These are phyloP conservation scores for Pelosia muscerda DNA, from an alignment of 2,888 invertebrate species.

Conservation along the genomic window DNA sequence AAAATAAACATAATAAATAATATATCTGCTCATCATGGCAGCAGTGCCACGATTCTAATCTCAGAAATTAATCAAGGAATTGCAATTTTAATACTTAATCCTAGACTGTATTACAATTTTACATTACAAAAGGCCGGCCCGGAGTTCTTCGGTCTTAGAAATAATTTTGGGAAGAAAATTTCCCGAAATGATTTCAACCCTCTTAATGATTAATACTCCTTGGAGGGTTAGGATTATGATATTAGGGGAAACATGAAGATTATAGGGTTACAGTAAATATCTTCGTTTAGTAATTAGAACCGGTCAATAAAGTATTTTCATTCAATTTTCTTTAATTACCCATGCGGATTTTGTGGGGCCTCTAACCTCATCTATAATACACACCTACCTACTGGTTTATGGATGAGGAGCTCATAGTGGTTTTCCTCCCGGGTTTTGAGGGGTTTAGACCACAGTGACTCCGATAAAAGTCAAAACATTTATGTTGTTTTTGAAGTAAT, in stretches of 20 bases:
- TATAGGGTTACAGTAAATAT: constrained; percentile 42
- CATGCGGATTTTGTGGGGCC: not conserved
- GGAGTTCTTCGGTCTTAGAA: constrained; percentile 56
- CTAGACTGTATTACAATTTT: constrained; percentile 46
- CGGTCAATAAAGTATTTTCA: not conserved
- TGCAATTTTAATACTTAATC: constrained; percentile 64
- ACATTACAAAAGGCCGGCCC: constrained; percentile 44
- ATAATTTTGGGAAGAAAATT: constrained; percentile 72
- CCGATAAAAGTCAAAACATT: not conserved
- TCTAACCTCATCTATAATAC: too few species aligned
- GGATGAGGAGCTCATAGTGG: too few species aligned
- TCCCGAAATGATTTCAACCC: constrained; percentile 68
- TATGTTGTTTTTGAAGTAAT: not conserved
- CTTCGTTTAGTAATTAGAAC: constrained; percentile 36
- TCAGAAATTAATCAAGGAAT: constrained; percentile 53
- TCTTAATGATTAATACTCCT: constrained; percentile 79
- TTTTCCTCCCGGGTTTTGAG: too few species aligned
- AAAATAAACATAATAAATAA: constrained; percentile 45
- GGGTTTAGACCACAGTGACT: not conserved
- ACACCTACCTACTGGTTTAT: too few species aligned
- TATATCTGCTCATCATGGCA: constrained; percentile 39
- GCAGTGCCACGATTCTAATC: constrained; percentile 50
- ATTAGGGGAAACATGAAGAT: constrained; percentile 61
- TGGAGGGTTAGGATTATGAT: constrained; percentile 71
- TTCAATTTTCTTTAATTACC: not conserved